Evolutionary conservation across 1,140 invertebrate species (phyloP).

Genomic region (Mylabris phalerata): DNA sequence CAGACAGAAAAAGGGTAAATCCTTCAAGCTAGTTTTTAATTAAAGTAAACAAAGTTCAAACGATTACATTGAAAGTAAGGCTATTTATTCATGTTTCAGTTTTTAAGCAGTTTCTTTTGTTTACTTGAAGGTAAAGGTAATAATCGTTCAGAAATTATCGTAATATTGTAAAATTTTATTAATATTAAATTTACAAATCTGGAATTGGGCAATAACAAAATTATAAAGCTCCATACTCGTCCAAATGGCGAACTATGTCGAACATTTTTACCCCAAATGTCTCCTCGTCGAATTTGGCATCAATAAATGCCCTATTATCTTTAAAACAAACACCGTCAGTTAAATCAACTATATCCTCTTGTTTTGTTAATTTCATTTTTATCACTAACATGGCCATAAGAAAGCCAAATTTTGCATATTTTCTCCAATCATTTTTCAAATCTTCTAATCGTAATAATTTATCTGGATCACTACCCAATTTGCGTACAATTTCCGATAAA

Average conservation of each 20-base stretch:
- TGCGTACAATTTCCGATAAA: conserved; percentile 38
- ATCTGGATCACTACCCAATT: conserved; percentile 42
- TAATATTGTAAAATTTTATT: too few relatives aligned
- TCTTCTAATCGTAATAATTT: conserved; percentile 41
- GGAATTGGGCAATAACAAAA: too few relatives aligned
- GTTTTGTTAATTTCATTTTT: neutral
- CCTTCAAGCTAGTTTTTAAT: too few relatives aligned
- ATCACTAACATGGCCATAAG: neutral
- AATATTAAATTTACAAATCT: too few relatives aligned
- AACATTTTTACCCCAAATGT: neutral
- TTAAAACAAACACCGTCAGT: neutral
- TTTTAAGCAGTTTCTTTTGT: too few relatives aligned
- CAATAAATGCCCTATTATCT: neutral
- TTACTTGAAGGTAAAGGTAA: too few relatives aligned
- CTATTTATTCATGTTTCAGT: too few relatives aligned
- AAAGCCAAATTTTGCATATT: conserved; percentile 37
- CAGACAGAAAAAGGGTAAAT: too few relatives aligned
- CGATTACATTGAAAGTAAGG: too few relatives aligned
- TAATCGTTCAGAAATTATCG: too few relatives aligned
- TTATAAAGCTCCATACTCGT: neutral
- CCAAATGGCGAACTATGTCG: neutral
- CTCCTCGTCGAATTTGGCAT: neutral
- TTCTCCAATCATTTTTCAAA: conserved; percentile 32
- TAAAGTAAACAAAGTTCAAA: too few relatives aligned
- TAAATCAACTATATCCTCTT: conserved; percentile 1